Conservation (phyloP, 2,797 vertebrate genomes). For the Scolopax bukidnonensis region DNA sequence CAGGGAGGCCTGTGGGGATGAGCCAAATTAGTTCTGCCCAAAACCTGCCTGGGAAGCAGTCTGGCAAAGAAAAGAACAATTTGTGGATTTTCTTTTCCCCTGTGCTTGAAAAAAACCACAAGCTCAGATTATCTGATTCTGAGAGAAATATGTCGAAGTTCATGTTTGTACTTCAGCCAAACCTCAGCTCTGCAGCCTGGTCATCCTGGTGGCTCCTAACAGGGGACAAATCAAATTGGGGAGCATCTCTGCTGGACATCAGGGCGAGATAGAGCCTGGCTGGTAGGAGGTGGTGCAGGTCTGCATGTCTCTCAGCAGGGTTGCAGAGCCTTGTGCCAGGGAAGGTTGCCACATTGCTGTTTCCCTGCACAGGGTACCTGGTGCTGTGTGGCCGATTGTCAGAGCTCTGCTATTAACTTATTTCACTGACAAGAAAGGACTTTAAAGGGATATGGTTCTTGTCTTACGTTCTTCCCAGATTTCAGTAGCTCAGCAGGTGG, state of each 20-base stretch:
- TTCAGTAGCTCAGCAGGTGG: neutral
- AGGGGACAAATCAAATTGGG: neutral
- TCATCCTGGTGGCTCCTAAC: neutral
- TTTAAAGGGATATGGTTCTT: neutral
- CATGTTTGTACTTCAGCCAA: neutral
- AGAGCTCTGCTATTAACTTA: neutral
- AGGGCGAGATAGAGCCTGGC: neutral
- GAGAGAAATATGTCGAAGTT: neutral
- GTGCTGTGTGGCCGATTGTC: neutral
- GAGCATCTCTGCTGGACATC: neutral
- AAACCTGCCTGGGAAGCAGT: neutral
- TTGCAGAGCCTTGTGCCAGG: neutral
- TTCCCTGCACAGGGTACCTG: neutral
- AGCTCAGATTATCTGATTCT: neutral
- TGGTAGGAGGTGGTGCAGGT: rapidly evolving
- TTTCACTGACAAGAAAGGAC: neutral
- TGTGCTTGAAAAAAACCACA: neutral
- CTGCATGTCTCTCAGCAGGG: neutral
- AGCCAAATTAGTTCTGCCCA: neutral
- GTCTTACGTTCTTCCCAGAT: neutral
- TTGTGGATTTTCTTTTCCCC: neutral
- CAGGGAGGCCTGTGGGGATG: neutral
- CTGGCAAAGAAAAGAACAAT: slow-evolving; percentile 4
- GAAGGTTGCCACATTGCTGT: rapidly evolving
- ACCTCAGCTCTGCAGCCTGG: neutral